Evolutionary conservation across 2,888 invertebrate genomes (phyloP), one percentile per base, ranked within the genome.

Genomic region (Brachylomia viminalis): DNA sequence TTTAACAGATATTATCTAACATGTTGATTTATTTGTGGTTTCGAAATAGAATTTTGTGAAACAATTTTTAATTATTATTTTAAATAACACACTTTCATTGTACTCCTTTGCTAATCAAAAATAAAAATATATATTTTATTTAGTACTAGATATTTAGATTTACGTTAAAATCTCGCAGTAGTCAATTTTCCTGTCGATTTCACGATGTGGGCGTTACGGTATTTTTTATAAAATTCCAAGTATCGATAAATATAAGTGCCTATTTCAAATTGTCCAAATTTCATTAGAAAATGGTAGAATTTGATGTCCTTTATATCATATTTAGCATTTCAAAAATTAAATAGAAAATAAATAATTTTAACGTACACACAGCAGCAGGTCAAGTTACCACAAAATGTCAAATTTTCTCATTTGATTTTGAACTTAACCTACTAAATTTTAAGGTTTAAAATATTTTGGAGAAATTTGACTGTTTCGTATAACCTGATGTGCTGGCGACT

Each of bases 211-310:
- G 2, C 7, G n/a, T 30, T 5, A 49, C 1, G 20, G 2, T 27
- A 52, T 72, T 71, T 38, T 45, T 23, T 20, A 11, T 52, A 23
- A 65, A 79, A 54, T 56, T 30, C 20, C 56, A 61, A 65, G 27
- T 17, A 59, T 59, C 42, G 13, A 52, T 76, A 42, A 68, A 62
- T 49, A 42, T 74, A 73, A 82, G 84, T 82, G 84, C 80, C 85
- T 82, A 47, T 75, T 75, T 45, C 61, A 66, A 76, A 68, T 5
- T 80, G 80, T 82, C 80, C 71, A 80, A 59, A 80, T 68, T 30
- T 42, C 27, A 54, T 8, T 79, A 56, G 33, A 33, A 65, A 52
- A 68, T 59, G 8, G 7, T 64, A 38, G 38, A 27, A 69, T 52
- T 13, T 56, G 30, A 66, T 45, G 30, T 47, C 38, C 13, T 61